phyloP scores from a whole-genome alignment of 2,113 vertebrate species.

The Mastomys coucha region DNA sequence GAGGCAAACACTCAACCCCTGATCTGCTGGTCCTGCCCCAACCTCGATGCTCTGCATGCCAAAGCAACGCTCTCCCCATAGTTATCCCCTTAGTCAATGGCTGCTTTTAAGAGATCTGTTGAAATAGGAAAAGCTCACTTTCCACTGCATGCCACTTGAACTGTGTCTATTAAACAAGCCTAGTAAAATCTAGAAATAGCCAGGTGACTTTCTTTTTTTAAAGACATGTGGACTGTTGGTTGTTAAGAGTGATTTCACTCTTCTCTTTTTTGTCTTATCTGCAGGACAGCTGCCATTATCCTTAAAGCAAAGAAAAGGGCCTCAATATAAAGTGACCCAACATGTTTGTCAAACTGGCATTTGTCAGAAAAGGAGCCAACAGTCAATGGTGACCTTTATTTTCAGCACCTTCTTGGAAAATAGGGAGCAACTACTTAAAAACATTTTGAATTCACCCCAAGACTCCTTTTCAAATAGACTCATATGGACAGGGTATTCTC shows the following conservation, averaged over 20 bases:
- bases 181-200: conserved; percentile 14
- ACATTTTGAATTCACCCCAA: not conserved
- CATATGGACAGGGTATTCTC: not conserved
- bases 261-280: not conserved
- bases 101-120: not conserved
- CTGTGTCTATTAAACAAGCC: conserved; percentile 29
- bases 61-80: not conserved
- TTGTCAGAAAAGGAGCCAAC: not conserved
- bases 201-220: not conserved
- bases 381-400: not conserved
- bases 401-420: not conserved
- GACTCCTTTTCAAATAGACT: not conserved
- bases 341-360: not conserved
- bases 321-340: not conserved
- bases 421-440: not conserved
- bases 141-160: not conserved
- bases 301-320: not conserved
- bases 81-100: not conserved
- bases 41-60: not conserved
- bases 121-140: not conserved
- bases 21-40: not conserved
- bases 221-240: not conserved
- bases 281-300: not conserved
- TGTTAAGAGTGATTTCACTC: not conserved
- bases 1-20: not conserved